Percentiles rank a stretch among this genome's conserved stretches.
Evolutionary conservation across 2,888 invertebrate genomes (phyloP).

Genomic region (Pseudococcus viburni): DNA sequence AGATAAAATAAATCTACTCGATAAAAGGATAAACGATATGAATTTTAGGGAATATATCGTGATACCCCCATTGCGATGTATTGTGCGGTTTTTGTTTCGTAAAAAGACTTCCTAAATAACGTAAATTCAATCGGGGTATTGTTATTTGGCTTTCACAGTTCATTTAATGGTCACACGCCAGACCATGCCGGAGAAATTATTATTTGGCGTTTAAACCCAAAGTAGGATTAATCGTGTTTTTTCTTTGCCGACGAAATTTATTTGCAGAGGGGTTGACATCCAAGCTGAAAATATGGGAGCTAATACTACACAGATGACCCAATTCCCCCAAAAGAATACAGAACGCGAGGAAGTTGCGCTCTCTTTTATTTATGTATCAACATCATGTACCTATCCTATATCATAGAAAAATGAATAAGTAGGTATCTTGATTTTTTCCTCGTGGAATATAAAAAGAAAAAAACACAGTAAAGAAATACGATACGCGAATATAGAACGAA

Average conservation of each 20-base stretch:
- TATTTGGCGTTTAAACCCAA: slow-evolving; percentile 27
- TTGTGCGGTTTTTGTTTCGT: slow-evolving; percentile 23
- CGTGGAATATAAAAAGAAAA: no score
- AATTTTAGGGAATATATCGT: background rate
- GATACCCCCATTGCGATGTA: background rate
- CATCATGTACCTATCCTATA: no score
- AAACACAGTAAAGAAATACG: no score
- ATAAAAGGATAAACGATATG: slow-evolving; percentile 5
- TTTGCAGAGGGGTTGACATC: background rate
- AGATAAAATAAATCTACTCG: background rate
- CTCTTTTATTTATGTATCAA: no score
- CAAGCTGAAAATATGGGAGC: background rate
- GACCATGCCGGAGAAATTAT: slow-evolving; percentile 16
- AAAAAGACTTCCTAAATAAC: slow-evolving; percentile 22
- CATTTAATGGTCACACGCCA: slow-evolving; percentile 48
- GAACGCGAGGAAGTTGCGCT: no score
- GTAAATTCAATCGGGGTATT: slow-evolving; percentile 38
- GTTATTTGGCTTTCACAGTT: slow-evolving; percentile 34
- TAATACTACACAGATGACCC: background rate
- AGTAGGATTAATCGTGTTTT: slow-evolving; percentile 20
- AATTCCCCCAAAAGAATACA: background rate
- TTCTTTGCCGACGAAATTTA: background rate
- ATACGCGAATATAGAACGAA: no score
- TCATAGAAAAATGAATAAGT: no score
- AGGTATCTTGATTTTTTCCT: no score